These are phyloP conservation scores for Megalopta genalis DNA, from an alignment of 1,140 invertebrate genomes.

Conservation along the genomic window DNA sequence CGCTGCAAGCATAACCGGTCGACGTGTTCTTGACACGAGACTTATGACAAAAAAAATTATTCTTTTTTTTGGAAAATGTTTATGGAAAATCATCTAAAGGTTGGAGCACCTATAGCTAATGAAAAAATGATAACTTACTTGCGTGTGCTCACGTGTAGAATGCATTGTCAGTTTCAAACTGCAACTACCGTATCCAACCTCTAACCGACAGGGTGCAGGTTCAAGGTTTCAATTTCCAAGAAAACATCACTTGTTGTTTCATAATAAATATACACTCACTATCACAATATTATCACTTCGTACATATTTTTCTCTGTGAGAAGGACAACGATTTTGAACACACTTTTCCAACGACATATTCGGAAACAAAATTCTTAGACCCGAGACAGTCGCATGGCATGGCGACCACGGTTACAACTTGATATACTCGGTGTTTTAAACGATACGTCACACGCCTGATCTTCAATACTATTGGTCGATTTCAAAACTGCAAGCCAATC, in stretches of 20 bases:
- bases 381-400: slow-evolving; percentile 58
- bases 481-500: slow-evolving; percentile 35
- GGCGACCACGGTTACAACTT: slow-evolving; percentile 56
- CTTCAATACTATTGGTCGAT: slow-evolving; percentile 36
- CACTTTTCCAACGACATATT: slow-evolving; percentile 11
- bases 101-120: background rate
- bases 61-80: background rate
- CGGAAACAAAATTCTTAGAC: slow-evolving; percentile 30
- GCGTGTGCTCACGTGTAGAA: background rate
- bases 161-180: slow-evolving; percentile 29
- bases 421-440: slow-evolving; percentile 56
- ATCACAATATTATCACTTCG: background rate
- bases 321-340: background rate
- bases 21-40: slow-evolving; percentile 55
- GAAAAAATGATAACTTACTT: slow-evolving; percentile 10
- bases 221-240: slow-evolving; percentile 18
- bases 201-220: slow-evolving; percentile 34
- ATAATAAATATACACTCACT: slow-evolving; percentile 10
- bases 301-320: background rate
- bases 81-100: background rate
- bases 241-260: slow-evolving; percentile 24
- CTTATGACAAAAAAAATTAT: slow-evolving; percentile 22
- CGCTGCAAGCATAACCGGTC: slow-evolving; percentile 55
- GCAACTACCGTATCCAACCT: slow-evolving; percentile 38
- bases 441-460: slow-evolving; percentile 44